Evolutionary conservation across 2,113 vertebrate genomes (phyloP), one percentile per base, ranked within the genome.

Genomic region (Notechis scutatus): DNA sequence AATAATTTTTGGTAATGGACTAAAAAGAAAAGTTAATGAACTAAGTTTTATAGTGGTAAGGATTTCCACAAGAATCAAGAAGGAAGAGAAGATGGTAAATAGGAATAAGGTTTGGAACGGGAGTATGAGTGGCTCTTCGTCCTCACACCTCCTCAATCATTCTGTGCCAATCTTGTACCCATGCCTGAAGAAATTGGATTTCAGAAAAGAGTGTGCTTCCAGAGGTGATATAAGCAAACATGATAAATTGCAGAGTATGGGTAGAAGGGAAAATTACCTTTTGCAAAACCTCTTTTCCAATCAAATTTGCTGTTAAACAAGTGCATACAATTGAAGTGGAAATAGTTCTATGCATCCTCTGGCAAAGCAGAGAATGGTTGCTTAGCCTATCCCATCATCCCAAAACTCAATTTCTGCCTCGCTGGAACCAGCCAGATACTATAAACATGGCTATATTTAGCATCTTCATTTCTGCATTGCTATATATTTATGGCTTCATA

Each of bases 371-470:
- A 39, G 55, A 90, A 93, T 42, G 52, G 8, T 52, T 52, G 74
- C 42, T 24, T 50, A 81, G 69, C 21, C 47, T 61, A 24, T 12
- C 85, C 47, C 57, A 24, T 12, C 23, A 87, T 5, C 85, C 85
- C 24, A 50, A 47, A 89, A 54, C 39, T 64, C 18, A 92, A 20
- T 26, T 52, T 47, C 55, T 90, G 92, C 86, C 88, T 90, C 23
- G 3, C 21, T 90, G 55, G 88, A 85, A 93, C 39, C n/a, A 18
- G n/a, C 87, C 74, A 87, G 88, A 87, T 86, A 50, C 74, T n/a
- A 45, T 56, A 93, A 86, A 90, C n/a, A n/a, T 61, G 42, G 23
- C 74, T 93, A 90, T 90, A 93, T 93, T 86, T 93, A 93, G 88
- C 88, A 59, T 56, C 55, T 86, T 90, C 59, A 92, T 90, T 86